These are phyloP conservation scores for Sphaerophoria rueppellii DNA, from an alignment of 2,888 invertebrate genomes.

Conservation along the genomic window DNA sequence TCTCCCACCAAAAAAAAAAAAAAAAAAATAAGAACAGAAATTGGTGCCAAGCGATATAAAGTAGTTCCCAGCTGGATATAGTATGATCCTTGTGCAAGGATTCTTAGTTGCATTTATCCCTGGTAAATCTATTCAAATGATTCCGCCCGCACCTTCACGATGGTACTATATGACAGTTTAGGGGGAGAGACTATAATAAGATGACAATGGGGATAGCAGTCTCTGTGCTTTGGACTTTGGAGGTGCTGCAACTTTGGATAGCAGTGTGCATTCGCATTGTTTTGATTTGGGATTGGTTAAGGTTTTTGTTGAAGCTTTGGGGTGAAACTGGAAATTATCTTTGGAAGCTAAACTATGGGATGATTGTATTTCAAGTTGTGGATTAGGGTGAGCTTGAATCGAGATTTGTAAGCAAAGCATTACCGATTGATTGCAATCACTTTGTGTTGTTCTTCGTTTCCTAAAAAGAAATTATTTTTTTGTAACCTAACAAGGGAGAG, in stretches of 20 bases:
- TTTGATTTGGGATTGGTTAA: conserved; percentile 27
- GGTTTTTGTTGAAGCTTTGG: conserved; percentile 14
- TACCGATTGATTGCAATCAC: conserved; percentile 17
- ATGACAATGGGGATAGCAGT: conserved; percentile 16
- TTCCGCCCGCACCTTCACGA: conserved; percentile 42
- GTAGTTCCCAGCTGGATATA: conserved; percentile 46
- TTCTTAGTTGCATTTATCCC: conserved; percentile 49
- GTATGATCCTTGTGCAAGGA: conserved; percentile 38
- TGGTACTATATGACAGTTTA: no score
- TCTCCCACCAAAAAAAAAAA: neutral
- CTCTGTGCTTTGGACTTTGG: conserved; percentile 21
- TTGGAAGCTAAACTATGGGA: conserved; percentile 34
- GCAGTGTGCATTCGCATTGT: conserved; percentile 30
- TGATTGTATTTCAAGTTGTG: conserved; percentile 36
- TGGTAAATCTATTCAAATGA: conserved; percentile 65
- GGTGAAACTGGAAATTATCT: conserved; percentile 11
- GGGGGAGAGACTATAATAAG: conserved; percentile 36
- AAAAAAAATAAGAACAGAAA: conserved; percentile 16
- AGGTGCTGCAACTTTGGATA: neutral
- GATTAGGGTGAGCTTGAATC: conserved; percentile 35
- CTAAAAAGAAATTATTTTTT: neutral
- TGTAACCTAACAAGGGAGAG: no score
- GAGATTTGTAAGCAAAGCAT: conserved; percentile 29
- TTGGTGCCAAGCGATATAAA: conserved; percentile 41
- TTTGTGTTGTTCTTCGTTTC: neutral